Evolutionary conservation across 2,113 vertebrate species (phyloP), one percentile per base, ranked within the genome.

Genomic region (Noturus placidus): DNA sequence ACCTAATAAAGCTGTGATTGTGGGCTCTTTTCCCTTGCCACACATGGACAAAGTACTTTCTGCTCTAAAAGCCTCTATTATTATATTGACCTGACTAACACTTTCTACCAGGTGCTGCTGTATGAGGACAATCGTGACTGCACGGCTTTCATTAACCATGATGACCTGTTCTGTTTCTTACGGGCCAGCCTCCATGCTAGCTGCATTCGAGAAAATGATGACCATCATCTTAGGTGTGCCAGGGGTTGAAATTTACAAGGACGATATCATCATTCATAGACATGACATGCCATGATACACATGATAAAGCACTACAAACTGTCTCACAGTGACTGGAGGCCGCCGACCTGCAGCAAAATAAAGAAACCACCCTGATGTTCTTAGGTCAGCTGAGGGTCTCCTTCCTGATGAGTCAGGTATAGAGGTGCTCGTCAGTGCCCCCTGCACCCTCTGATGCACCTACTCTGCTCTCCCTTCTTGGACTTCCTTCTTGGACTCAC

Each of bases 31-130:
- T 11, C 61, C 61, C 5, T 65, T 89, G 25, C 88, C 81, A 19
- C 86, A 91, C 50, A 86, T 89, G 14, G 86, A 89, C 20, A 38
- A 87, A 61, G 17, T 88, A 6, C 19, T 91, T 61, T 25, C 84
- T 6, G 25, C 27, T 15, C 20, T 89, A 2, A 42, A 33, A 46
- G 86, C 77, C 10, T 69, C 87, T 50, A 85, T 35, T 20, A 5
- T 90, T 33, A 84, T 76, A 3, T 84, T 4, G 86, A 90, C 25
- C 67, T 88, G 1, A 54, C 81, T 15, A 90, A 90, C 33, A 42
- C 81, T 15, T 91, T 89, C 42, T 67, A 90, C 15, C 86, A 90
- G 9, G 38, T 90, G 2, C 69, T 50, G 1, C 20, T 90, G 11
- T 81, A 86, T 35, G 54, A 86, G 14, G 77, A 90, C 4, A 89